A percentile compares a stretch with the other conserved stretches of the same genome.
These are phyloP conservation scores for Aphis gossypii DNA, from an alignment of 1,140 invertebrate species.

Conservation along the genomic window DNA sequence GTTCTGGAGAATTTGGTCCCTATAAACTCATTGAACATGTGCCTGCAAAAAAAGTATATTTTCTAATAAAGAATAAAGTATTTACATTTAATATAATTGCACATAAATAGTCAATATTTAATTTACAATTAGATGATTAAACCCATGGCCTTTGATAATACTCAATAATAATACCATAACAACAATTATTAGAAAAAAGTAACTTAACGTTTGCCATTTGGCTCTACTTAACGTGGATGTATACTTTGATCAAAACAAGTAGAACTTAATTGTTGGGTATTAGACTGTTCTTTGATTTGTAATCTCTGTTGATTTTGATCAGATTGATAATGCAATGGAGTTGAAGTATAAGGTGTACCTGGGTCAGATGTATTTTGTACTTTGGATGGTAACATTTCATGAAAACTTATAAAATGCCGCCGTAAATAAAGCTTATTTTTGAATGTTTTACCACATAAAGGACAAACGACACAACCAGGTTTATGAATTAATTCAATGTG, in stretches of 20 bases:
- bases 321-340: constrained; percentile 31
- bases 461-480: constrained; percentile 77
- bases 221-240: constrained; percentile 9
- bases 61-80: neutral
- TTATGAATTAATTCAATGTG: constrained; percentile 82
- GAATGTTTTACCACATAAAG: constrained; percentile 77
- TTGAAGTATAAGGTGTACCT: constrained; percentile 29
- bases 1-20: neutral
- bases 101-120: neutral
- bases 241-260: constrained; percentile 50
- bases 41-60: neutral
- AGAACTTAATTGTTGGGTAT: constrained; percentile 39
- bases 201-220: neutral
- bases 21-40: neutral
- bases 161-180: constrained; percentile 27
- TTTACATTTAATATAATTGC: constrained; percentile 31
- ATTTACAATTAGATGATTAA: neutral
- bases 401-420: constrained; percentile 72
- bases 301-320: constrained; percentile 29
- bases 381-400: constrained; percentile 66
- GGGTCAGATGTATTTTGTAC: constrained; percentile 31
- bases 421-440: constrained; percentile 80
- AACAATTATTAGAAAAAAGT: neutral
- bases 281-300: constrained; percentile 36
- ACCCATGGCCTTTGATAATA: neutral